Conservation (phyloP, 2,888 invertebrate genomes). For the Lasioglossum morio region DNA sequence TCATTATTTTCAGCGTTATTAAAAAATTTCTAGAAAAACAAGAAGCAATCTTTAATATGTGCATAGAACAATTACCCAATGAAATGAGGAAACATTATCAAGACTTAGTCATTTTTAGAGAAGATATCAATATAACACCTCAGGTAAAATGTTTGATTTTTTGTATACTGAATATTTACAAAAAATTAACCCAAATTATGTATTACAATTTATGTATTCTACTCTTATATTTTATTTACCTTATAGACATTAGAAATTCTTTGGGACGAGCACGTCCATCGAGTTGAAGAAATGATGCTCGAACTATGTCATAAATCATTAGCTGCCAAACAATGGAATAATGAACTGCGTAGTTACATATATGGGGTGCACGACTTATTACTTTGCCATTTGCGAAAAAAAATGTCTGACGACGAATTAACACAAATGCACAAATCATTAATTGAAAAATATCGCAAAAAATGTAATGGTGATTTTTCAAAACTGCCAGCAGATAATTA, state of each 20-base stretch:
- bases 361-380: conserved; percentile 91
- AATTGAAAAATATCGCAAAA: conserved; percentile 86
- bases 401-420: conserved; percentile 83
- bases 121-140: conserved; percentile 89
- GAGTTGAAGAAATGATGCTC: conserved; percentile 88
- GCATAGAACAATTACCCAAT: conserved; percentile 87
- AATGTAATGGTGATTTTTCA: conserved; percentile 85
- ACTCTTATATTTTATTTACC: not conserved
- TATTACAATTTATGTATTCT: not conserved
- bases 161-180: not conserved
- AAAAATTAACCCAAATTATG: not conserved
- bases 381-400: conserved; percentile 87
- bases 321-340: conserved; percentile 88
- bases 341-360: conserved; percentile 87
- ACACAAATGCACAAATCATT: conserved; percentile 87
- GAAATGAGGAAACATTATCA: conserved; percentile 86
- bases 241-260: conserved; percentile 85
- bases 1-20: conserved; percentile 51
- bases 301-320: conserved; percentile 89
- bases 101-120: conserved; percentile 88
- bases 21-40: conserved; percentile 77
- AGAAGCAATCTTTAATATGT: conserved; percentile 84
- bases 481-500: conserved; percentile 90
- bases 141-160: conserved; percentile 82
- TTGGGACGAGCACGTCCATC: conserved; percentile 84